Evolutionary conservation across 2,888 invertebrate genomes (phyloP).

Genomic region (Bombylius discolor): DNA sequence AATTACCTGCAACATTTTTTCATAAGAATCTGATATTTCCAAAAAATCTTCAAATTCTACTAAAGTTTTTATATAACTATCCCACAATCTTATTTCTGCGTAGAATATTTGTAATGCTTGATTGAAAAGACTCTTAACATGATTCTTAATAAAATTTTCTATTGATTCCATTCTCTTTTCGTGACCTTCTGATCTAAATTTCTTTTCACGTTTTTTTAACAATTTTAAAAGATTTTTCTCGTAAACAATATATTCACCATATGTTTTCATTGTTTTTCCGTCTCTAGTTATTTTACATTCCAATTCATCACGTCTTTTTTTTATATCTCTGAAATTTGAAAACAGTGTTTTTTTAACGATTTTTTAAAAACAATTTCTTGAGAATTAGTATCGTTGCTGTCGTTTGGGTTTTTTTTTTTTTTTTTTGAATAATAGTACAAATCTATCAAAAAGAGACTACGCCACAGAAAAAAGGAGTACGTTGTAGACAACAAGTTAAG

Average conservation of each 20-base stretch:
- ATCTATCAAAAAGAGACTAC: too few species aligned
- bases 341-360: too few species aligned
- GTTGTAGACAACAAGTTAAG: too few species aligned
- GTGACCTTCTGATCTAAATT: neutral
- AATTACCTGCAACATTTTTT: slow-evolving; percentile 47
- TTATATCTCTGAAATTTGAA: slow-evolving; percentile 1
- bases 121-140: slow-evolving; percentile 61
- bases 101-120: slow-evolving; percentile 55
- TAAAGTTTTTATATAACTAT: slow-evolving; percentile 64
- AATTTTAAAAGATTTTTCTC: neutral
- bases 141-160: slow-evolving; percentile 14
- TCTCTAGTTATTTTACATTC: slow-evolving; percentile 4
- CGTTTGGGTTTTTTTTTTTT: too few species aligned
- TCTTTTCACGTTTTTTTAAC: neutral
- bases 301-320: slow-evolving; percentile 2
- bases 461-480: too few species aligned
- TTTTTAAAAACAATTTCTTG: too few species aligned
- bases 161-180: neutral
- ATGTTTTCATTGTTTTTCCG: neutral
- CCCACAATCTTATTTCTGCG: slow-evolving; percentile 59
- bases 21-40: slow-evolving; percentile 44
- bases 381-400: too few species aligned
- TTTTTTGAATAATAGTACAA: too few species aligned
- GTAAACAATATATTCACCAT: slow-evolving; percentile 6
- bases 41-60: slow-evolving; percentile 48